A percentile compares a stretch with the other conserved stretches of the same genome.
Conservation (phyloP, 2,797 vertebrate species). For the Sebastes paucispinis region DNA sequence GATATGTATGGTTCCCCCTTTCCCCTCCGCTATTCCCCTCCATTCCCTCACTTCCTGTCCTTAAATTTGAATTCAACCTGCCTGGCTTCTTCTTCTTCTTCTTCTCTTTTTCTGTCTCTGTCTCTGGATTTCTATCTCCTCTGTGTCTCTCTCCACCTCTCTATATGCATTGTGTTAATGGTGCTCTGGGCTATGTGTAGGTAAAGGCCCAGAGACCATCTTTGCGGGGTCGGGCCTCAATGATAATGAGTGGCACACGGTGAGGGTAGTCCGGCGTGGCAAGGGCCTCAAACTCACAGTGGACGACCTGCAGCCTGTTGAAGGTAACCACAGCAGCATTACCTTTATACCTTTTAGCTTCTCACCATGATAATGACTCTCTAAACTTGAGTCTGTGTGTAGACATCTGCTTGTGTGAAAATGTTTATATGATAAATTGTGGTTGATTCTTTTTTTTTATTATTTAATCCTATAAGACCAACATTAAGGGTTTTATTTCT, state of each 20-base stretch:
- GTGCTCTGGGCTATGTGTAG: slow-evolving; percentile 87
- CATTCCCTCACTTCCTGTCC: slow-evolving; percentile 62
- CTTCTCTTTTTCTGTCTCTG: slow-evolving; percentile 38
- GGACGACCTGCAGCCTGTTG: slow-evolving; percentile 96
- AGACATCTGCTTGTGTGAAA: background rate
- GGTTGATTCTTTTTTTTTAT: background rate
- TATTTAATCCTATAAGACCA: slow-evolving; percentile 3
- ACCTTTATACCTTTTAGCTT: background rate
- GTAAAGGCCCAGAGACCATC: slow-evolving; percentile 99
- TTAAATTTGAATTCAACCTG: slow-evolving; percentile 49
- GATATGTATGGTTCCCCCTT: slow-evolving; percentile 55
- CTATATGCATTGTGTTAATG: slow-evolving; percentile 72
- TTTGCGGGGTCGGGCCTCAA: slow-evolving; percentile 99
- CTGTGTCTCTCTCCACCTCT: slow-evolving; percentile 31
- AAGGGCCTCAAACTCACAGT: slow-evolving; percentile 96
- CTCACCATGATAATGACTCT: background rate
- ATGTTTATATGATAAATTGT: background rate
- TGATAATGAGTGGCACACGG: slow-evolving; percentile 99
- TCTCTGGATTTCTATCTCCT: slow-evolving; percentile 39
- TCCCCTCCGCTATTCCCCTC: slow-evolving; percentile 34
- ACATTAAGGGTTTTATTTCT: slow-evolving; percentile 30
- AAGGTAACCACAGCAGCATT: slow-evolving; percentile 85
- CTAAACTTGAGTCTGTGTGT: background rate
- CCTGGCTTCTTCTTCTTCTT: slow-evolving; percentile 50
- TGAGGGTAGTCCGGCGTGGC: slow-evolving; percentile 96